phyloP scores from a whole-genome alignment of 2,888 invertebrate species.

The Dioctria rufipes region DNA sequence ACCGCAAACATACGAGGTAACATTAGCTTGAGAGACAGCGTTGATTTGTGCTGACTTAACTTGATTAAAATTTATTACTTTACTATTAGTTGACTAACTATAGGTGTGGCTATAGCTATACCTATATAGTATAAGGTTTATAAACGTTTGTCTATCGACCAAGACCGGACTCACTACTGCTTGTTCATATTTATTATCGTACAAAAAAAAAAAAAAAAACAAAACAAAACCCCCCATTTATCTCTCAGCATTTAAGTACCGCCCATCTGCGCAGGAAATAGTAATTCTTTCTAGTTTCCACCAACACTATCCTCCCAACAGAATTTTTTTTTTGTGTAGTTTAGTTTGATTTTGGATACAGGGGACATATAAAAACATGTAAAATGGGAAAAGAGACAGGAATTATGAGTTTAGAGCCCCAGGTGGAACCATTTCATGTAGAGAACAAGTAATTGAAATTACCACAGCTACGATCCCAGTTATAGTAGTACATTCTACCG shows the following conservation, averaged over 20 bases:
- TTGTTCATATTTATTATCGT: not conserved
- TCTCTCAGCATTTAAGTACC: not conserved
- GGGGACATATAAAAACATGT: not conserved
- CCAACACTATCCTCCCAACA: not conserved
- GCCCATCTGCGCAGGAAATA: not conserved
- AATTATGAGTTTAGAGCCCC: constrained; percentile 11
- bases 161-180: not conserved
- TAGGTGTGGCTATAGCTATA: not conserved
- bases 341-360: not conserved
- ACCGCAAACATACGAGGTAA: too few relatives aligned
- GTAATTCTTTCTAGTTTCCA: not conserved
- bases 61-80: constrained; percentile 6
- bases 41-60: not conserved
- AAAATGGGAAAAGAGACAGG: not conserved
- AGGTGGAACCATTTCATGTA: constrained; percentile 13
- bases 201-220: not conserved
- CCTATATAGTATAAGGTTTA: not conserved
- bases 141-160: not conserved
- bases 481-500: not conserved
- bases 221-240: not conserved
- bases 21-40: too few relatives aligned
- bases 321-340: not conserved
- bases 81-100: not conserved
- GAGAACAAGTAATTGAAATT: constrained; percentile 9
- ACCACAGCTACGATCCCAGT: not conserved